Conservation (phyloP, 2,888 invertebrate species). For the Reticulitermes lucifugus region DNA sequence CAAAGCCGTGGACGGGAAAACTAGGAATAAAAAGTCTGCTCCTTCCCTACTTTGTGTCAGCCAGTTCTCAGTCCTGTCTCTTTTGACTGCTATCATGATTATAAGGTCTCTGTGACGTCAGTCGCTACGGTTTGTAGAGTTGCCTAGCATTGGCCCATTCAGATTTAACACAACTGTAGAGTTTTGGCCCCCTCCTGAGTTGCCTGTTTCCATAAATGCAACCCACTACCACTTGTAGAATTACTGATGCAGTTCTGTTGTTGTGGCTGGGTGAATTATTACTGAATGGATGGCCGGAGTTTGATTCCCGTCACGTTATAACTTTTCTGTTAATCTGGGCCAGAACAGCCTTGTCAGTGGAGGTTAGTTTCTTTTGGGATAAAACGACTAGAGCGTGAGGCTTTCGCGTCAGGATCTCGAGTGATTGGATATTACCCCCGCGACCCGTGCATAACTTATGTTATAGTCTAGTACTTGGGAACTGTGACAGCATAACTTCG, state of each 20-base stretch:
- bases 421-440: too few species aligned
- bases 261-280: too few species aligned
- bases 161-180: background rate
- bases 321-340: too few species aligned
- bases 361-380: too few species aligned
- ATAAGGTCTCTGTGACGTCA: background rate
- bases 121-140: background rate
- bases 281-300: too few species aligned
- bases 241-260: too few species aligned
- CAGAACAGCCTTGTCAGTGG: too few species aligned
- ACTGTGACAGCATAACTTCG: background rate
- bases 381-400: too few species aligned
- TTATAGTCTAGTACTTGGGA: background rate
- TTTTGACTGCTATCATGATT: background rate
- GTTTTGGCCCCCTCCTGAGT: background rate
- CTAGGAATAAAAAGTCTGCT: background rate
- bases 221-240: too few species aligned
- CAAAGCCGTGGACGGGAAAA: background rate
- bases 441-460: too few species aligned
- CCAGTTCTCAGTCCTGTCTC: constrained; percentile 20
- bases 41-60: background rate
- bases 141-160: background rate
- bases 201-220: background rate
- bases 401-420: too few species aligned
- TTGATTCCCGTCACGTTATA: too few species aligned